Base-by-base conservation (phyloP, 2,113 vertebrate genomes). In the Lampris megalopsis region DNA sequence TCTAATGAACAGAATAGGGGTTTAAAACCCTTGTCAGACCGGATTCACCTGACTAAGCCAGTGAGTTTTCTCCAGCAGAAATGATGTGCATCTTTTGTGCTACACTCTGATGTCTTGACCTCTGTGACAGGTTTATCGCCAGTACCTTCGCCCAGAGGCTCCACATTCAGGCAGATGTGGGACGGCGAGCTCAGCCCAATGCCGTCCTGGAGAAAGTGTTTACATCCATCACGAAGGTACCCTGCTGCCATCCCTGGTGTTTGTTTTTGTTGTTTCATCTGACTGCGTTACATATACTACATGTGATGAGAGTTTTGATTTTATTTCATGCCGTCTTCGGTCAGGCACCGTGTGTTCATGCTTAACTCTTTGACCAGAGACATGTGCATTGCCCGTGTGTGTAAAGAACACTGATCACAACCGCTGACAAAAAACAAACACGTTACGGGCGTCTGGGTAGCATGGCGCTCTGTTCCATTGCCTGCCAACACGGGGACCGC, bases 191-290 rank as follows among this genome's bases (percentile, higher is more conserved):
- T 56, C 95, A 95, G 77, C 93, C 95, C 85, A 98, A 98, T 74
- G 93, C 96, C 13, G 95, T 98, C 78, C 94, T 99, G 90, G 98
- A 99, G 92, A 98, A 99, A 91, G 97, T 99, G 92, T 99, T 97
- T 92, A 83, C 94, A 86, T 98, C 96, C 86, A 95, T 99, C 83
- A 97, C 97, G 59, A 98, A 99, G 97, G 98, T 99, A 84, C 91
- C 40, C 13, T 47, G 37, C 42, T 6, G 42, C 57, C 6, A 9
- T 68, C 6, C 11, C 1, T 9, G n/a, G 4, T 36, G 68, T 1
- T 3, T 3, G 58, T 35, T 35, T 52, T 58, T 9, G 56, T n/a
- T 8, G 37, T 1, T 0, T 24, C 24, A 48, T 63, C 61, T 40
- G 9, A 13, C 61, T 45, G 13, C 61, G 11, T 42, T 11, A 11